Evolutionary conservation across 2,113 vertebrate species (phyloP), one percentile per base, ranked within the genome.

Genomic region (Falco punctatus): DNA sequence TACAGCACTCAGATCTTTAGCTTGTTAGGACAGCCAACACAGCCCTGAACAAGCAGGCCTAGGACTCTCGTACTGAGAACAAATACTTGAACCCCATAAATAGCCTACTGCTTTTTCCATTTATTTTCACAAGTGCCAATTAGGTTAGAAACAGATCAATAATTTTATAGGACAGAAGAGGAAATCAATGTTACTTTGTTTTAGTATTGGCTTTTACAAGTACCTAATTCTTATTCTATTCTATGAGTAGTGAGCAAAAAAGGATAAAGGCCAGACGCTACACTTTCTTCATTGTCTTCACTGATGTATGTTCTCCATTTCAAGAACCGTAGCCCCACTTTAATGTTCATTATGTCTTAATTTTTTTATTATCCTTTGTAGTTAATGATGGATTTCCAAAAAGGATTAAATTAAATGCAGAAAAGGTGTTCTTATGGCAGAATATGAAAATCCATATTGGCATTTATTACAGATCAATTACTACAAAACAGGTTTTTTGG

Each of bases 71-170:
- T 80, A 64, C 19, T 48, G 59, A 87, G 89, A 93, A 77, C 59
- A 97, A 94, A 85, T 83, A 96, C 96, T 95, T 95, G 83, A 97
- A 93, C 52, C 46, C 35, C 83, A 86, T 35, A 88, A 77, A 85
- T 3, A 89, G 55, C 81, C 61, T 74, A 81, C 81, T 84, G 55
- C 1, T 66, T 97, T 83, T 89, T 86, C 94, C 90, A 95, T 74
- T 91, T 95, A 91, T 83, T 94, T 96, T 93, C 92, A 79, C 65
- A 97, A 98, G 96, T 96, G 66, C 96, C 97, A 97, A 96, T 98
- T 98, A 97, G 91, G 59, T 88, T 95, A 95, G 90, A 97, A 98
- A 55, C 90, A 96, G 72, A 97, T 96, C 94, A 64, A 85, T 94
- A 93, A 73, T 82, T 93, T 91, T 80, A 89, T 93, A 91, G 54